Evolutionary conservation across 2,888 invertebrate species (phyloP).

Genomic region (Drosophila mayaguana): DNA sequence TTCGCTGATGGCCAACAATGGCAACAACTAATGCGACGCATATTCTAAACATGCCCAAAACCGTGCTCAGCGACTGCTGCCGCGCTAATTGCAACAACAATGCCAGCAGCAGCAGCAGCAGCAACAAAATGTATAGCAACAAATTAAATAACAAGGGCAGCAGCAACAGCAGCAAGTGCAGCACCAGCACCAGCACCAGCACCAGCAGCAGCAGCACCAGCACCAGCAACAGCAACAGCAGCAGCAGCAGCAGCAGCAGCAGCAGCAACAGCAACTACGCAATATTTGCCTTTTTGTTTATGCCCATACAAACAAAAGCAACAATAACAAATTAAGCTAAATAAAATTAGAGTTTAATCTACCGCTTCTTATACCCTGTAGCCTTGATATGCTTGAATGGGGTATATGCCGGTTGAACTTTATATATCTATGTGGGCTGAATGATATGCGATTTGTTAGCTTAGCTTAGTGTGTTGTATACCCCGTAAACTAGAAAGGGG

Average conservation of each 20-base stretch:
- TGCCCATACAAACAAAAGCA: constrained; percentile 32
- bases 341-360: constrained; percentile 45
- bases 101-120: constrained; percentile 9
- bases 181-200: not conserved
- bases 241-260: not conserved
- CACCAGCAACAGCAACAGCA: constrained; percentile 11
- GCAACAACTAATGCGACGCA: constrained; percentile 22
- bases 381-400: too few relatives aligned
- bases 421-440: too few relatives aligned
- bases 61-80: constrained; percentile 15
- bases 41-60: constrained; percentile 38
- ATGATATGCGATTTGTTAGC: too few relatives aligned
- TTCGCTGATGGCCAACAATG: constrained; percentile 22
- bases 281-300: constrained; percentile 38
- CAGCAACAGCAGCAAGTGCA: not conserved
- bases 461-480: too few relatives aligned
- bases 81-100: constrained; percentile 26
- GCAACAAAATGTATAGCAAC: not conserved
- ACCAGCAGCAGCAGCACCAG: constrained; percentile 16
- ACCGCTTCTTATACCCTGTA: constrained; percentile 7
- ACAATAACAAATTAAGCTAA: constrained; percentile 37
- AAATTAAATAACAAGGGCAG: constrained; percentile 4
- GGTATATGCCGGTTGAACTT: not conserved
- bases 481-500: too few relatives aligned
- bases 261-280: constrained; percentile 9